Evolutionary conservation across 2,888 invertebrate species (phyloP).

Genomic region (Actias luna): DNA sequence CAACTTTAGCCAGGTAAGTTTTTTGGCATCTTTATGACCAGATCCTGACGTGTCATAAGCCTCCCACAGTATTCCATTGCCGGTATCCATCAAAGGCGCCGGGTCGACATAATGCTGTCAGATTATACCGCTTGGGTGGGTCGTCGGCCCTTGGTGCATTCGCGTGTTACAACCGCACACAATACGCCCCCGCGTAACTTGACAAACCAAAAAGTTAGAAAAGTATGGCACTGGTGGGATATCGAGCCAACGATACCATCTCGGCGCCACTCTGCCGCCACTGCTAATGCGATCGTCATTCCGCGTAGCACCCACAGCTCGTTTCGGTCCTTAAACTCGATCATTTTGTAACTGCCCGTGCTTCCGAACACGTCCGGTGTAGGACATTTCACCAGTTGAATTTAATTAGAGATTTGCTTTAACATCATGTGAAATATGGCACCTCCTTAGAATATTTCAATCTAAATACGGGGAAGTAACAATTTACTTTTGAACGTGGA

Average conservation of each 20-base stretch:
- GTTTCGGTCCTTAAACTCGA: slow-evolving; percentile 52
- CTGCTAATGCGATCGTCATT: slow-evolving; percentile 35
- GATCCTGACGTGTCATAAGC: slow-evolving; percentile 79
- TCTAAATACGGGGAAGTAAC: slow-evolving; percentile 68
- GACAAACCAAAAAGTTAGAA: slow-evolving; percentile 77
- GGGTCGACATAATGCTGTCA: slow-evolving; percentile 73
- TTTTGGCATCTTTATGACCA: slow-evolving; percentile 80
- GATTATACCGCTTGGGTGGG: slow-evolving; percentile 69
- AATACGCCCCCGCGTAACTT: slow-evolving; percentile 72
- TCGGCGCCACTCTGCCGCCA: slow-evolving; percentile 52
- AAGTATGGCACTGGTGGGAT: slow-evolving; percentile 61
- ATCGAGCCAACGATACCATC: slow-evolving; percentile 57
- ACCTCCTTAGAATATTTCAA: slow-evolving; percentile 60
- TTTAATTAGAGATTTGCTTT: slow-evolving; percentile 71
- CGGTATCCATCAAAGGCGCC: slow-evolving; percentile 78
- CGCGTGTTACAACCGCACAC: slow-evolving; percentile 77
- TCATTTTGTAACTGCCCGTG: slow-evolving; percentile 53
- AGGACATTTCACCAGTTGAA: slow-evolving; percentile 52
- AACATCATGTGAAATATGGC: slow-evolving; percentile 71
- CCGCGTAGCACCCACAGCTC: slow-evolving; percentile 41
- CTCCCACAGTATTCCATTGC: slow-evolving; percentile 78
- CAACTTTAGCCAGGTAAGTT: slow-evolving; percentile 71
- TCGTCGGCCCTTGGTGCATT: slow-evolving; percentile 75
- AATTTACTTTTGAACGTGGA: slow-evolving; percentile 56
- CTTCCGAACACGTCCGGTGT: slow-evolving; percentile 51